These are phyloP conservation scores for Norana najaformis DNA, from an alignment of 2,888 invertebrate genomes.

Conservation along the genomic window DNA sequence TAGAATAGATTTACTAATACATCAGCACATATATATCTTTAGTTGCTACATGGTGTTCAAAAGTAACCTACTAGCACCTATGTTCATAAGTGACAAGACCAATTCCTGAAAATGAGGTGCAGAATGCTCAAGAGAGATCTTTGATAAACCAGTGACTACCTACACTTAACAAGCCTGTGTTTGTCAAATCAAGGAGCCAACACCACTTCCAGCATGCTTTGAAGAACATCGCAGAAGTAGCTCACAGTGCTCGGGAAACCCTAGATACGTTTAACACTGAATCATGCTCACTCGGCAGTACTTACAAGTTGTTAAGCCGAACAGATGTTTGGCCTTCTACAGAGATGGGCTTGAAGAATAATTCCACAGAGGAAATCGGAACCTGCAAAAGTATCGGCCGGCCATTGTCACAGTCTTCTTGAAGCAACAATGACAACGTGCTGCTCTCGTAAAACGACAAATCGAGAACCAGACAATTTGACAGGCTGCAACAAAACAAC, in stretches of 20 bases:
- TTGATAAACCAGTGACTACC: background rate
- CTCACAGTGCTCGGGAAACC: background rate
- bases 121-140: background rate
- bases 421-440: slow-evolving; percentile 56
- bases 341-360: slow-evolving; percentile 26
- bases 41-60: background rate
- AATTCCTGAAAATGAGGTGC: background rate
- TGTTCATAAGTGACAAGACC: background rate
- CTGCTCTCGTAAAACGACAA: slow-evolving; percentile 59
- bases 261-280: background rate
- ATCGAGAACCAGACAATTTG: slow-evolving; percentile 44
- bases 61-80: background rate
- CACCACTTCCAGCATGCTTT: background rate
- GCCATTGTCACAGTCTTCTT: slow-evolving; percentile 51
- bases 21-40: background rate
- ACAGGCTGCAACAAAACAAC: slow-evolving; percentile 8
- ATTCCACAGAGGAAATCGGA: slow-evolving; percentile 47
- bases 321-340: background rate
- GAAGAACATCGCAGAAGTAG: no score
- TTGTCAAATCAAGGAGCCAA: background rate
- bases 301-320: background rate
- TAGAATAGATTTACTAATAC: background rate
- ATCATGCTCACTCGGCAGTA: background rate
- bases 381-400: slow-evolving; percentile 56
- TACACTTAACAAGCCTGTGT: no score